Percentiles rank a stretch among this genome's conserved stretches.
These are phyloP conservation scores for Myotis yumanensis DNA, from an alignment of 2,113 vertebrate genomes.

Conservation along the genomic window DNA sequence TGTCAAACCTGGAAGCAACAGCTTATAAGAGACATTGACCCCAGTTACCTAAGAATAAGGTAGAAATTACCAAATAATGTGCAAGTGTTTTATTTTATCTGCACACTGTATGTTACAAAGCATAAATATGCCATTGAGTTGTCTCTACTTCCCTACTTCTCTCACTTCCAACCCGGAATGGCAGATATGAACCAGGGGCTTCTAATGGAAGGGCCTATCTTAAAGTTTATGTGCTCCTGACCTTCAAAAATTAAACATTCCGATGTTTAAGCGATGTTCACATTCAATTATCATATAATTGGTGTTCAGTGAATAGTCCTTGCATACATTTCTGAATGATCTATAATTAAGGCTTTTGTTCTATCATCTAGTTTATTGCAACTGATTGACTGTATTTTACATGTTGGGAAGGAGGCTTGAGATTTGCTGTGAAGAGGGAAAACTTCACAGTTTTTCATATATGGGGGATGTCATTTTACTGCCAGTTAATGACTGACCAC, in stretches of 20 bases:
- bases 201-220: not conserved
- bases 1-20: not conserved
- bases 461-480: not conserved
- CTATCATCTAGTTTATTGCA: not conserved
- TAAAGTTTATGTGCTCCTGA: not conserved
- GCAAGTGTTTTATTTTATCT: not conserved
- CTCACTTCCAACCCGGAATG: not conserved
- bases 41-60: not conserved
- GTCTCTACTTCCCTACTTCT: not conserved
- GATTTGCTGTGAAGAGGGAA: not conserved
- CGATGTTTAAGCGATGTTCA: not conserved
- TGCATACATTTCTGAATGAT: not conserved
- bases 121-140: not conserved
- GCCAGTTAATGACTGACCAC: not conserved
- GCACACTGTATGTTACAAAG: not conserved
- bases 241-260: not conserved
- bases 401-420: not conserved
- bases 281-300: not conserved
- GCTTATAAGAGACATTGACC: not conserved
- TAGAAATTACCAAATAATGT: not conserved
- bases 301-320: not conserved
- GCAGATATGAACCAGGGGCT: rapidly evolving
- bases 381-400: not conserved
- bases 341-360: not conserved
- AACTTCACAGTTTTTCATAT: not conserved